These are phyloP conservation scores for Galbula dea DNA, from an alignment of 2,113 vertebrate species.

Conservation along the genomic window DNA sequence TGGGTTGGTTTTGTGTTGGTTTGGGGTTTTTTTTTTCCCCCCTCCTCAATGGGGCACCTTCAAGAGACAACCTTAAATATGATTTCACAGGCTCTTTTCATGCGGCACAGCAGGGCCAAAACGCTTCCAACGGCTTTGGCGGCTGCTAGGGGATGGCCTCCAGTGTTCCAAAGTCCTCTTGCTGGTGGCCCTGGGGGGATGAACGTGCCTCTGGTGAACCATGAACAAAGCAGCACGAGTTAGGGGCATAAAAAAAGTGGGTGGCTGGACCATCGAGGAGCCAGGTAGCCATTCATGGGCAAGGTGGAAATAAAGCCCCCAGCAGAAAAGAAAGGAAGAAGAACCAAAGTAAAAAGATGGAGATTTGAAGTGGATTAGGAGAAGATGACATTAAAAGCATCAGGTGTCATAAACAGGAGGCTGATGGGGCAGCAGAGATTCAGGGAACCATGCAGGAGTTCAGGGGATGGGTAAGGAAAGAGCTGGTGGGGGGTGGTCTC, in stretches of 20 bases:
- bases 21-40: not conserved
- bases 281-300: rapidly evolving
- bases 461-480: not conserved
- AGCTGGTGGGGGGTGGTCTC: too few species aligned
- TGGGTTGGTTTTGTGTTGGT: not conserved
- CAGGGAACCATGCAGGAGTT: rapidly evolving
- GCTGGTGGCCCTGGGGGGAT: not conserved
- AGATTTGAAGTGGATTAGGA: not conserved
- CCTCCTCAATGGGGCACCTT: not conserved
- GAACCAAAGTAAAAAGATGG: rapidly evolving
- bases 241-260: not conserved
- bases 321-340: not conserved
- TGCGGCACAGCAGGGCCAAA: not conserved
- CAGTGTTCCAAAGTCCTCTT: not conserved
- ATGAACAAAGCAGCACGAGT: not conserved
- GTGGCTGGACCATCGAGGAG: rapidly evolving
- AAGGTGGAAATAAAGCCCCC: not conserved
- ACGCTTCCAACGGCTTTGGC: not conserved
- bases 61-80: not conserved
- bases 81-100: conserved; percentile 32
- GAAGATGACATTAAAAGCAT: rapidly evolving
- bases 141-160: not conserved
- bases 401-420: not conserved
- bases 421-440: not conserved
- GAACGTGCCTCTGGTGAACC: not conserved